phyloP scores from a whole-genome alignment of 2,797 vertebrate genomes.

The Cheirogaleus major region DNA sequence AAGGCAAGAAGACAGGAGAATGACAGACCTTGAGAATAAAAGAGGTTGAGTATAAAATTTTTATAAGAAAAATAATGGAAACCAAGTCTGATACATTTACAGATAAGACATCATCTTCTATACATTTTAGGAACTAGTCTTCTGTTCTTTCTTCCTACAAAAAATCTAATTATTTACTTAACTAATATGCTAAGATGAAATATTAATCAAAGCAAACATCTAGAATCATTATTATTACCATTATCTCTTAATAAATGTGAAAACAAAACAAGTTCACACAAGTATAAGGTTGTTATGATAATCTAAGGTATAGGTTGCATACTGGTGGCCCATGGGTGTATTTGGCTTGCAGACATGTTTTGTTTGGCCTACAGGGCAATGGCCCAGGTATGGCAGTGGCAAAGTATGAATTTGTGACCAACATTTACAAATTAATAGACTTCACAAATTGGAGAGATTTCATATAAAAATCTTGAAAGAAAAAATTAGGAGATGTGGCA shows the following conservation, averaged over 20 bases:
- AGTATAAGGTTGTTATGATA: neutral
- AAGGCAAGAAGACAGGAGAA: neutral
- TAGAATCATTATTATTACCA: neutral
- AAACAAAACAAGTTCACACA: constrained; percentile 37
- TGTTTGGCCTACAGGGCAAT: neutral
- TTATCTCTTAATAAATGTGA: constrained; percentile 36
- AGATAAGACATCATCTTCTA: neutral
- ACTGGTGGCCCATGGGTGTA: neutral
- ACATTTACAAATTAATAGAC: neutral
- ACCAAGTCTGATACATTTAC: neutral
- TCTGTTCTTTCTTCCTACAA: neutral
- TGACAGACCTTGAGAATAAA: neutral
- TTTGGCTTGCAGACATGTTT: neutral
- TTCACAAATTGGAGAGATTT: neutral
- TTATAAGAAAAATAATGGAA: neutral
- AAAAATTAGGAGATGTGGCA: neutral
- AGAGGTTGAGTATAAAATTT: neutral
- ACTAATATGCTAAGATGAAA: constrained; percentile 20
- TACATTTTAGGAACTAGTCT: neutral
- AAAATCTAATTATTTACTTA: constrained; percentile 35
- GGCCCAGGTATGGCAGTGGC: neutral
- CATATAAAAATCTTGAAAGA: neutral
- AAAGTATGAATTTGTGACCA: neutral
- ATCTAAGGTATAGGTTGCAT: neutral
- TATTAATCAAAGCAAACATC: constrained; percentile 14